Evolutionary conservation across 1,140 invertebrate genomes (phyloP).

Genomic region (Neodiprion fabricii): DNA sequence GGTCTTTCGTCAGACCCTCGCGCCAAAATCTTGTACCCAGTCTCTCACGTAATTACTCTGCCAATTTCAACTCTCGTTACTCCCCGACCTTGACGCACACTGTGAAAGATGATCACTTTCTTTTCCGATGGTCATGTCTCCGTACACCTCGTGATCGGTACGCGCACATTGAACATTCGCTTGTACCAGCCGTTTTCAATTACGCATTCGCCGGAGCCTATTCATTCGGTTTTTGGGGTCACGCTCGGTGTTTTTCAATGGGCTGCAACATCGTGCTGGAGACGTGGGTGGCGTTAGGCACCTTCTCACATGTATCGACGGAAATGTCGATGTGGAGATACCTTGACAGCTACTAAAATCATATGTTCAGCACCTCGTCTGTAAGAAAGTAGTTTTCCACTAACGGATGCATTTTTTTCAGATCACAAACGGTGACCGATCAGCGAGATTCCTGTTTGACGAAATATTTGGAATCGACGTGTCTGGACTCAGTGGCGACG

Average conservation of each 20-base stretch:
- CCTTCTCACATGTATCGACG: not conserved
- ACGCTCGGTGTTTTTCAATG: no score
- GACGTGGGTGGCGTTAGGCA: constrained; percentile 1
- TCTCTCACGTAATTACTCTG: not conserved
- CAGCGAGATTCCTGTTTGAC: constrained; percentile 68
- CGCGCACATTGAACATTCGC: not conserved
- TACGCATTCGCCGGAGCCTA: not conserved
- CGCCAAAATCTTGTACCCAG: not conserved
- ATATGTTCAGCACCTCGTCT: no score
- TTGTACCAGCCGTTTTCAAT: not conserved
- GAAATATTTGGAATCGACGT: constrained; percentile 66
- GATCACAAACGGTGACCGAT: constrained; percentile 52
- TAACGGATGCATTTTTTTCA: constrained; percentile 24
- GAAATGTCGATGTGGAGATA: no score
- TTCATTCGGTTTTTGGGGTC: not conserved
- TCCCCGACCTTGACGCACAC: constrained; percentile 46
- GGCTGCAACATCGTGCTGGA: not conserved
- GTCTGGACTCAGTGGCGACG: constrained; percentile 49
- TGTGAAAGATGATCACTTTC: constrained; percentile 46
- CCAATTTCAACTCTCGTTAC: not conserved
- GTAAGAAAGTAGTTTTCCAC: not conserved
- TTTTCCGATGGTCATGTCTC: constrained; percentile 21
- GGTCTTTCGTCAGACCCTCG: not conserved
- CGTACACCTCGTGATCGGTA: not conserved
- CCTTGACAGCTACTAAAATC: no score